Base-by-base conservation (phyloP, 2,113 vertebrate species). In the Chroicocephalus ridibundus region DNA sequence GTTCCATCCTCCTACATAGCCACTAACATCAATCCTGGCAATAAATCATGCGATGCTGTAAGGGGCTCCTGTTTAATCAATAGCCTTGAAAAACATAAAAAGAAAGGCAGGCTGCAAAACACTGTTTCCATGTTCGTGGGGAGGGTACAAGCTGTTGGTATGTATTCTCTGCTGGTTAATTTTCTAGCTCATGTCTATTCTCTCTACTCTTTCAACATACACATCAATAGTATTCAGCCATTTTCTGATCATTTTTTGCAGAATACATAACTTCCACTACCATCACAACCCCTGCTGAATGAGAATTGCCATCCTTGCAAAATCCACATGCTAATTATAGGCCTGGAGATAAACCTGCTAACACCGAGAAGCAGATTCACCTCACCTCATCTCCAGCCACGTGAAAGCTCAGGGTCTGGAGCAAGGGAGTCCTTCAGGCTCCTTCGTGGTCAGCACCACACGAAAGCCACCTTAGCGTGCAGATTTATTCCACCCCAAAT, bases 251-350 rank as follows among this genome's bases (percentile, higher is more conserved):
- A 13, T 31, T 38, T 76, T 36, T 54, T 44, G 22, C n/a, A 66
- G 40, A 36, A 66, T 4, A 52, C 9, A 2, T 13, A 51, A 15
- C 32, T 57, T 51, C 1, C 21, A 26, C n/a, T 11, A 24, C 46
- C 18, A n/a, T 18, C 32, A 7, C n/a, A 21, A 32, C 31, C 44
- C 6, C 40, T 14, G 10, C 60, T 29, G 26, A 78, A 34, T 19
- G 13, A 40, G 66, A 61, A 60, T 1, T 52, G 36, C 7, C 19
- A 31, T 14, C 46, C n/a, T 10, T 19, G 26, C 26, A 60, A 36
- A 49, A 15, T 12, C 10, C 52, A 34, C 2, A 0, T 4, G 42
- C 62, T 31, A 7, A 11, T 4, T 25, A 38, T 3, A 13, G 0
- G 3, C 46, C 71, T 34, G 42, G 40, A 71, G 49, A 47, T 18